These are phyloP conservation scores for Python bivittatus DNA, from an alignment of 2,113 vertebrate genomes.

Conservation along the genomic window DNA sequence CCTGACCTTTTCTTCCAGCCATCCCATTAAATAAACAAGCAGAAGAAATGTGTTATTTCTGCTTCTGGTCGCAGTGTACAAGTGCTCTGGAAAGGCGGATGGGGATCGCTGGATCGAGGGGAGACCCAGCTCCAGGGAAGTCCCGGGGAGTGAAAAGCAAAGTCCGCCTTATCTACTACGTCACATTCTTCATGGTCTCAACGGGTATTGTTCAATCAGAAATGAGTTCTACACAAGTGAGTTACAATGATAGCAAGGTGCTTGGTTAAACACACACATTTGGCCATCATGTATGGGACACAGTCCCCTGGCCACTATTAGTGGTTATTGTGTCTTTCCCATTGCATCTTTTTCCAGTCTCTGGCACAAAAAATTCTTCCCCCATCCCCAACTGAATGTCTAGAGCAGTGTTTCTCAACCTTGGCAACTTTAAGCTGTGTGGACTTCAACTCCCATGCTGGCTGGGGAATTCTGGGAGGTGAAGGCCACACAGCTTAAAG, in stretches of 20 bases:
- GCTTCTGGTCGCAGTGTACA: background rate
- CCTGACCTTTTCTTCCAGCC: constrained; percentile 38
- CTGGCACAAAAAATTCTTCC: background rate
- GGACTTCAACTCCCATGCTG: too few species aligned
- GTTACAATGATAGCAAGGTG: background rate
- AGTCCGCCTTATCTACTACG: background rate
- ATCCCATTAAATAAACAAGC: constrained; percentile 30
- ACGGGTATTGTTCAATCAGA: background rate
- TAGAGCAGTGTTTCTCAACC: too few species aligned
- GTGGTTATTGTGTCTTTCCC: background rate
- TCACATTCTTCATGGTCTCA: background rate
- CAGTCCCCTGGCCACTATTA: background rate
- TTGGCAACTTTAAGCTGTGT: too few species aligned
- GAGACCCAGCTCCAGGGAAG: constrained; percentile 17
- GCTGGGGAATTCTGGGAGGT: too few species aligned
- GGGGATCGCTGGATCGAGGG: constrained; percentile 4
- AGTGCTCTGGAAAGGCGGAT: background rate
- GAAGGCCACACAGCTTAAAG: too few species aligned
- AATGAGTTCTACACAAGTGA: background rate
- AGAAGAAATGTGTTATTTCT: constrained; percentile 3
- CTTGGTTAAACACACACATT: background rate
- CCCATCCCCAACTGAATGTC: background rate
- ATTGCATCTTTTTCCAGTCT: background rate
- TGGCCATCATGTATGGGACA: background rate
- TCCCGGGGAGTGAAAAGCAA: background rate